These are phyloP conservation scores for Xenentodon cancila DNA, from an alignment of 2,797 vertebrate species.

Conservation along the genomic window DNA sequence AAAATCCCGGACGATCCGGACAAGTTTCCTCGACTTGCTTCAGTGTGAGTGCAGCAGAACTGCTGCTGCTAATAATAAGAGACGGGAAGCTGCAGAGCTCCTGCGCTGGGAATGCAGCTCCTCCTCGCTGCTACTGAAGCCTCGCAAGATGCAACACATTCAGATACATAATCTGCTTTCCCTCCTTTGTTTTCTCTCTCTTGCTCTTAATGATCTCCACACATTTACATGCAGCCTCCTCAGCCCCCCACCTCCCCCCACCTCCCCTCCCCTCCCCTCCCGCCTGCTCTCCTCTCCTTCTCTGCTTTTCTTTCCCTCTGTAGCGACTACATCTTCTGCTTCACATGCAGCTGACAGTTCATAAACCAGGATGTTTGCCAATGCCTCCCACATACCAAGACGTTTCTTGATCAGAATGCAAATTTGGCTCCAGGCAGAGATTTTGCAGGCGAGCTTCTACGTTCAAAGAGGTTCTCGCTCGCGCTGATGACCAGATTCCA, in stretches of 20 bases:
- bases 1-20: background rate
- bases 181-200: conserved; percentile 20
- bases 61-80: conserved; percentile 13
- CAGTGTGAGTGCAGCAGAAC: conserved; percentile 6
- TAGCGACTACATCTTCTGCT: conserved; percentile 27
- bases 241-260: no score
- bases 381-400: conserved; percentile 69
- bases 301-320: conserved; percentile 22
- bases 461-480: background rate
- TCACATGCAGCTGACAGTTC: conserved; percentile 56
- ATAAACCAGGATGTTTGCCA: conserved; percentile 70
- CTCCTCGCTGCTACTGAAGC: conserved; percentile 12
- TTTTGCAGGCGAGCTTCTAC: conserved; percentile 37
- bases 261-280: conserved; percentile 9
- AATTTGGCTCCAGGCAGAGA: conserved; percentile 49
- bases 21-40: conserved; percentile 46
- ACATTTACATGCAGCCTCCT: conserved; percentile 16
- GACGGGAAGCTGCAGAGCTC: conserved; percentile 23
- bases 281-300: background rate
- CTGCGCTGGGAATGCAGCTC: background rate
- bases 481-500: background rate
- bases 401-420: conserved; percentile 65
- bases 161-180: conserved; percentile 26
- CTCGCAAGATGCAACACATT: conserved; percentile 27
- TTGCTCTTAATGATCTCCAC: conserved; percentile 8